Evolutionary conservation across 2,888 invertebrate genomes (phyloP).

Genomic region (Drosophila subquinaria): DNA sequence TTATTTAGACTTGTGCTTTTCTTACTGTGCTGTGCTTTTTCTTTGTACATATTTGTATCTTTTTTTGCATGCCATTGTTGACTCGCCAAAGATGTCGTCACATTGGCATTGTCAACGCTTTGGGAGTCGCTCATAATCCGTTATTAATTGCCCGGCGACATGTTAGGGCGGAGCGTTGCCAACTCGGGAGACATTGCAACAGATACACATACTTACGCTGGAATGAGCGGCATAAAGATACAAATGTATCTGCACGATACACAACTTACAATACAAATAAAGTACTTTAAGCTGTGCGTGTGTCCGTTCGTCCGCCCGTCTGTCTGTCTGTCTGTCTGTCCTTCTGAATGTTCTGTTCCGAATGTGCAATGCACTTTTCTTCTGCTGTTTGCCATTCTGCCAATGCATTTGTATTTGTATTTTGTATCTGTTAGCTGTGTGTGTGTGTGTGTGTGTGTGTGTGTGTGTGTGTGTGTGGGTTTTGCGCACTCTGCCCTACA

Average conservation of each 20-base stretch:
- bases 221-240: neutral
- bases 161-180: conserved; percentile 57
- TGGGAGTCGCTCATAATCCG: conserved; percentile 74
- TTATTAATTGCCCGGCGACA: conserved; percentile 79
- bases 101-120: conserved; percentile 65
- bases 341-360: neutral
- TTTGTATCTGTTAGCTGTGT: conserved; percentile 25
- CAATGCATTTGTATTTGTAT: conserved; percentile 26
- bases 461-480: conserved; percentile 31
- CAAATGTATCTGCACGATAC: conserved; percentile 39
- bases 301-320: neutral
- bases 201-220: neutral
- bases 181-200: conserved; percentile 29
- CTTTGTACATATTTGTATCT: neutral
- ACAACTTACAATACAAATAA: conserved; percentile 3
- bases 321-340: conserved; percentile 2
- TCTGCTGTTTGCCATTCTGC: conserved; percentile 22
- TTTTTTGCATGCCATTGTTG: conserved; percentile 33
- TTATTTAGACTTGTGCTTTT: conserved; percentile 6
- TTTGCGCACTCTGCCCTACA: conserved; percentile 50
- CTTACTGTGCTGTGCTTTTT: neutral
- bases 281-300: conserved; percentile 10
- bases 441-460: conserved; percentile 13
- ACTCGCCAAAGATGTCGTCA: conserved; percentile 63
- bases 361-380: conserved; percentile 25